Evolutionary conservation across 1,140 invertebrate species (phyloP).

Genomic region (Drosophila bifasciata): DNA sequence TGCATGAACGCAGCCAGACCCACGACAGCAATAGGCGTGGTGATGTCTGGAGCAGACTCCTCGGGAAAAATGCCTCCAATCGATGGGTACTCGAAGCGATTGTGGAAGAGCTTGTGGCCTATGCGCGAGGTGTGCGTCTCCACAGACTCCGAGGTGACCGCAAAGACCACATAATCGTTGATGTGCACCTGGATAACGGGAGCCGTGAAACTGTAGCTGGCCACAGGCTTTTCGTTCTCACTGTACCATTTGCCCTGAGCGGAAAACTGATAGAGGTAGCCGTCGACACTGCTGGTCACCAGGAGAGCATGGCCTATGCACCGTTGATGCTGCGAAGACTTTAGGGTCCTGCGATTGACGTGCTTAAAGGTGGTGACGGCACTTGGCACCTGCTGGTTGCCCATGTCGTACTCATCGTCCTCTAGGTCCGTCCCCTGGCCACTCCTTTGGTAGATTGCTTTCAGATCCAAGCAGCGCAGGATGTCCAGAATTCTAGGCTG

Average conservation of each 20-base stretch:
- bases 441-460: conserved; percentile 75
- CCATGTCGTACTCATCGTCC: conserved; percentile 80
- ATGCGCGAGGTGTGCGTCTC: conserved; percentile 91
- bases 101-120: conserved; percentile 85
- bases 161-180: conserved; percentile 89
- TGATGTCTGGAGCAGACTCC: conserved; percentile 86
- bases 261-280: conserved; percentile 80
- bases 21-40: conserved; percentile 89
- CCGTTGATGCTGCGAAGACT: conserved; percentile 69
- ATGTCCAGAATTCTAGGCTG: conserved; percentile 72
- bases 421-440: conserved; percentile 47
- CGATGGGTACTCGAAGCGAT: conserved; percentile 79
- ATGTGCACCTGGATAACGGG: conserved; percentile 88
- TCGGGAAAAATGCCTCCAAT: conserved; percentile 69
- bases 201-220: conserved; percentile 89
- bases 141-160: conserved; percentile 90
- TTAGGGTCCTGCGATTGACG: conserved; percentile 68
- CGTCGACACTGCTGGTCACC: conserved; percentile 77
- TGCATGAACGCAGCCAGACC: conserved; percentile 90
- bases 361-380: conserved; percentile 79
- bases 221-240: conserved; percentile 80
- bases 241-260: conserved; percentile 82
- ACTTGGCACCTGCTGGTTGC: conserved; percentile 78
- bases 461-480: conserved; percentile 78
- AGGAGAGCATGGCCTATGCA: conserved; percentile 75